Conservation (phyloP, 1,140 invertebrate species). For the Orius laevigatus region DNA sequence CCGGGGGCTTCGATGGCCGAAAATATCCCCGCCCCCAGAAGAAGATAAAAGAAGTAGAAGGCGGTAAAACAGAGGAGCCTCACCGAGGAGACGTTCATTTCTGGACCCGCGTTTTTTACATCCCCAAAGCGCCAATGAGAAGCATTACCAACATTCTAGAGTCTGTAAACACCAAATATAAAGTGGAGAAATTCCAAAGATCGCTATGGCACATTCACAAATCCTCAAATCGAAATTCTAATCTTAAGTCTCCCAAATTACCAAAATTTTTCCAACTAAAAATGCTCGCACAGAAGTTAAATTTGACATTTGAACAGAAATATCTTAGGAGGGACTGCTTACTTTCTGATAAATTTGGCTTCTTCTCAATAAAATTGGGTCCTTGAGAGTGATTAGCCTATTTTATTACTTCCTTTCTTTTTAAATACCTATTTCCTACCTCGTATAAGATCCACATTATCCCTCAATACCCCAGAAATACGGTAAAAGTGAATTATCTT, state of each 20-base stretch:
- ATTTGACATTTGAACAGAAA: too few species aligned
- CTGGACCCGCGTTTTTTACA: not conserved
- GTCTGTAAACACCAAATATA: not conserved
- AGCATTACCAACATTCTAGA: not conserved
- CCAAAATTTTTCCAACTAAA: not conserved
- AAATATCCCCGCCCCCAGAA: conserved; percentile 51
- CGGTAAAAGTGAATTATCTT: too few species aligned
- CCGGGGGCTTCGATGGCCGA: conserved; percentile 53
- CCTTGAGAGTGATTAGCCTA: too few species aligned
- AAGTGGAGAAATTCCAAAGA: not conserved
- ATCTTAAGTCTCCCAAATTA: not conserved
- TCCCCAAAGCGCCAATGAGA: not conserved
- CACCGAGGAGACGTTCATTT: conserved; percentile 10
- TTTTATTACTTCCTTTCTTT: too few species aligned
- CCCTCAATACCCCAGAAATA: too few species aligned
- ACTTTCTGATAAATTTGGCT: too few species aligned
- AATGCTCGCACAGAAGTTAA: too few species aligned
- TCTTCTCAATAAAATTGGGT: too few species aligned
- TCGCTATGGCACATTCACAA: not conserved
- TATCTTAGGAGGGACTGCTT: too few species aligned
- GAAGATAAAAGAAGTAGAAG: conserved; percentile 25
- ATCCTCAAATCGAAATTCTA: not conserved
- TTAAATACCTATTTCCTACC: too few species aligned
- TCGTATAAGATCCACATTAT: too few species aligned
- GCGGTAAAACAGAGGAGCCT: conserved; percentile 17